Percentiles rank a stretch among this genome's conserved stretches.
These are phyloP conservation scores for Ceratina calcarata DNA, from an alignment of 1,140 invertebrate species.

Conservation along the genomic window DNA sequence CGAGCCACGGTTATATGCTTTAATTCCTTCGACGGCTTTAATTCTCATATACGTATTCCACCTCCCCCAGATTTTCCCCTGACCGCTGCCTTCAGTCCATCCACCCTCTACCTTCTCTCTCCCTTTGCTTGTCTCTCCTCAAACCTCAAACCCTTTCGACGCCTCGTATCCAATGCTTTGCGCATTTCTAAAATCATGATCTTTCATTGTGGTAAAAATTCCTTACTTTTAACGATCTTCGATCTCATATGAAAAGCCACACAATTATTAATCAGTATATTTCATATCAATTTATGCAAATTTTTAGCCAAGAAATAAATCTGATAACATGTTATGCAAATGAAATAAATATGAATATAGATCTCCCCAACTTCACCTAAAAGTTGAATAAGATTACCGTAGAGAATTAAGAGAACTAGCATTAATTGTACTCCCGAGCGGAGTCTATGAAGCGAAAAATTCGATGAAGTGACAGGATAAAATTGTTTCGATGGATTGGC, in stretches of 20 bases:
- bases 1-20: slow-evolving; percentile 77
- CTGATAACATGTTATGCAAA: no score
- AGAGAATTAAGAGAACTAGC: neutral
- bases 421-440: neutral
- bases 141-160: slow-evolving; percentile 56
- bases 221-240: neutral
- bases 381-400: neutral
- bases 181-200: slow-evolving; percentile 62
- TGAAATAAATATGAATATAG: no score
- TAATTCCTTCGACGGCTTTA: slow-evolving; percentile 81
- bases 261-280: neutral
- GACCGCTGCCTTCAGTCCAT: slow-evolving; percentile 34
- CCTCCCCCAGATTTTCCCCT: slow-evolving; percentile 56
- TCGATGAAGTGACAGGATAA: neutral
- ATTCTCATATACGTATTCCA: slow-evolving; percentile 80
- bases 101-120: slow-evolving; percentile 48
- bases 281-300: no score
- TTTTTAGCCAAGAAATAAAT: no score
- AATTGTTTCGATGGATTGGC: neutral
- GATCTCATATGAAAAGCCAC: neutral
- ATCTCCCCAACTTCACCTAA: no score
- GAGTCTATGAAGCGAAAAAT: slow-evolving; percentile 7
- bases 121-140: slow-evolving; percentile 50
- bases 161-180: slow-evolving; percentile 62
- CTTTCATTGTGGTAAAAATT: slow-evolving; percentile 5